These are phyloP conservation scores for Eucera pruinosa DNA, from an alignment of 2,888 invertebrate genomes.

Conservation along the genomic window DNA sequence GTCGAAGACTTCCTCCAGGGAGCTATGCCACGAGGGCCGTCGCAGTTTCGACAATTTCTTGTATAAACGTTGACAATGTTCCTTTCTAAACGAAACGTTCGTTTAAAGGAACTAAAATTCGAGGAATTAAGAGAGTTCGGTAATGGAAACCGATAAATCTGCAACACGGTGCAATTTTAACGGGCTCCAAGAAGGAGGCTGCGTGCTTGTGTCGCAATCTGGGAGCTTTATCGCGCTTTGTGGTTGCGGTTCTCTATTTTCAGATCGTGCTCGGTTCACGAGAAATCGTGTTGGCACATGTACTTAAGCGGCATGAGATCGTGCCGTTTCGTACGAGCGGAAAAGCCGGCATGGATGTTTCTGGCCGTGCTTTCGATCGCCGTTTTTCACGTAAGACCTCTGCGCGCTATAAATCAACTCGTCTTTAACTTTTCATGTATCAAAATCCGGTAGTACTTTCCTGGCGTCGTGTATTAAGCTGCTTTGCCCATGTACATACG, in stretches of 20 bases:
- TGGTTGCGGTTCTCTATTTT: slow-evolving; percentile 55
- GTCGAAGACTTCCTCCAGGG: slow-evolving; percentile 34
- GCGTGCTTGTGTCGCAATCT: slow-evolving; percentile 56
- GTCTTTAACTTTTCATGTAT: slow-evolving; percentile 54
- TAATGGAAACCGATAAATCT: slow-evolving; percentile 14
- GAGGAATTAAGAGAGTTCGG: not conserved
- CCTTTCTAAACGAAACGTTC: not conserved
- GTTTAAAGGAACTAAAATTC: not conserved
- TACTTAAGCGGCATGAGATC: slow-evolving; percentile 56
- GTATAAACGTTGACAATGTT: not conserved
- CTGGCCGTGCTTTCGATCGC: slow-evolving; percentile 42
- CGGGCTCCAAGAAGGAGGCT: not conserved
- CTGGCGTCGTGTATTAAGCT: slow-evolving; percentile 35
- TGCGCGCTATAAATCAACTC: slow-evolving; percentile 23
- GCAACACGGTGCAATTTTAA: slow-evolving; percentile 37
- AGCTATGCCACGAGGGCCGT: not conserved
- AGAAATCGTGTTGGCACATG: slow-evolving; percentile 57
- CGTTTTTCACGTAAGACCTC: slow-evolving; percentile 50
- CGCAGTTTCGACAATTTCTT: not conserved
- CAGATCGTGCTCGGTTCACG: slow-evolving; percentile 51
- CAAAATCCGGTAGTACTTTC: slow-evolving; percentile 40
- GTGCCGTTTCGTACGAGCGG: slow-evolving; percentile 24
- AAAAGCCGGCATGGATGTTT: slow-evolving; percentile 40
- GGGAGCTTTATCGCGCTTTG: slow-evolving; percentile 57
- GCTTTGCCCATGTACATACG: not conserved